Base-by-base conservation (phyloP, 2,888 invertebrate genomes). In the Isotomurus palustris region DNA sequence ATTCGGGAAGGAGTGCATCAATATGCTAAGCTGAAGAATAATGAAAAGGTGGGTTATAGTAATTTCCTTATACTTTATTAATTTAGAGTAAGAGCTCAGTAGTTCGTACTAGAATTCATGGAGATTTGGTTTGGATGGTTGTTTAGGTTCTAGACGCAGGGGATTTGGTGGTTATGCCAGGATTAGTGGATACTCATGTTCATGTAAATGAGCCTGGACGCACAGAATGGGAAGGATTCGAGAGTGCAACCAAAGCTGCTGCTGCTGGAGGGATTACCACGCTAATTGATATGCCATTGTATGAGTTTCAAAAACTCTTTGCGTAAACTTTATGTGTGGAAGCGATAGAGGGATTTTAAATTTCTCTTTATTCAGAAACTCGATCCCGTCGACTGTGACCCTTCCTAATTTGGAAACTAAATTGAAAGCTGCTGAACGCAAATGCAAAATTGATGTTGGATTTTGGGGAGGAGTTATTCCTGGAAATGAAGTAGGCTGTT, bases 381-480 rank as follows among this genome's bases (percentile, higher is more conserved):
- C 84, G 1, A 83, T 83, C 65, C 87, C 87, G 38, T 82, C 86
- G 2, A 86, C 86, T 0, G 85, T 84, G 0, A 83, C 80, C 1
- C 71, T 84, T 22, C 76, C 79, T 27, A 83, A 83, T 70, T 77
- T 87, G 6, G 78, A 80, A 71, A 76, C 75, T 1, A 87, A 87
- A 75, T 78, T 81, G 2, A 70, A 75, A 12, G 78, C 81, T 2
- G 85, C 87, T 0, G 74, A 77, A 36, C 81, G 79, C 2, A 75
- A 77, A 67, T 77, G 83, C 24, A 84, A 78, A 66, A 82, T 86
- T 0, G 86, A 87, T 72, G 83, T 87, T 43, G 87, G 82, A 2
- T 86, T 87, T 74, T 87, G 87, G 87, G 87, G 86, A n/a, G 87
- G 86, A n/a, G 79, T 87, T 1, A 79, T 86, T 47, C 84, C 83